Percentiles rank a stretch among this genome's conserved stretches.
Evolutionary conservation across 2,113 vertebrate species (phyloP).

Genomic region (Heteronetta atricapilla): DNA sequence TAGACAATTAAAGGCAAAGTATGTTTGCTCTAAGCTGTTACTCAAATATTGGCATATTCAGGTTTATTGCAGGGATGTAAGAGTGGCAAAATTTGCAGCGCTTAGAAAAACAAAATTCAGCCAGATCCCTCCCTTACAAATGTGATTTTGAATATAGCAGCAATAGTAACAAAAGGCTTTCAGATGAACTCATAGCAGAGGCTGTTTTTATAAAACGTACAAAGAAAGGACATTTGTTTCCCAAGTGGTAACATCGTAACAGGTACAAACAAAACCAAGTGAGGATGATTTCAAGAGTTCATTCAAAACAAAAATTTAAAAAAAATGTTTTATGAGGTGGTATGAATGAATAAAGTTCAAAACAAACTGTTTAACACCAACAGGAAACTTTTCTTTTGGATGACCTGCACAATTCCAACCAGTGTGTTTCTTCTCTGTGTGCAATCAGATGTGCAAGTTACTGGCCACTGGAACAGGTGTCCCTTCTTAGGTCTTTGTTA

Average conservation of each 20-base stretch:
- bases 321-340: not conserved
- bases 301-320: not conserved
- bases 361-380: not conserved
- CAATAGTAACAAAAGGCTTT: not conserved
- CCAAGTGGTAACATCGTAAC: not conserved
- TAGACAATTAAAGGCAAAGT: not conserved
- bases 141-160: not conserved
- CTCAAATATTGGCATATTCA: slow-evolving; percentile 32
- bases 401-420: not conserved
- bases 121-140: slow-evolving; percentile 8
- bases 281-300: not conserved
- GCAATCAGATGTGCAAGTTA: not conserved
- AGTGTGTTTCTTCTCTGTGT: not conserved
- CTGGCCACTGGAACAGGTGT: fast-evolving
- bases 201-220: not conserved
- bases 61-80: slow-evolving; percentile 41
- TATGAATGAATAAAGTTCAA: not conserved
- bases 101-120: slow-evolving; percentile 44
- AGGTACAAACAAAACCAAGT: not conserved
- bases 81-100: slow-evolving; percentile 17
- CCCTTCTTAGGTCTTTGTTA: slow-evolving; percentile 24
- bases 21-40: slow-evolving; percentile 9
- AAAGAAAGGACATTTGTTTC: not conserved
- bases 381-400: not conserved
- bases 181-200: not conserved